Base-by-base conservation (phyloP, 2,113 vertebrate species). In the Perca fluviatilis region DNA sequence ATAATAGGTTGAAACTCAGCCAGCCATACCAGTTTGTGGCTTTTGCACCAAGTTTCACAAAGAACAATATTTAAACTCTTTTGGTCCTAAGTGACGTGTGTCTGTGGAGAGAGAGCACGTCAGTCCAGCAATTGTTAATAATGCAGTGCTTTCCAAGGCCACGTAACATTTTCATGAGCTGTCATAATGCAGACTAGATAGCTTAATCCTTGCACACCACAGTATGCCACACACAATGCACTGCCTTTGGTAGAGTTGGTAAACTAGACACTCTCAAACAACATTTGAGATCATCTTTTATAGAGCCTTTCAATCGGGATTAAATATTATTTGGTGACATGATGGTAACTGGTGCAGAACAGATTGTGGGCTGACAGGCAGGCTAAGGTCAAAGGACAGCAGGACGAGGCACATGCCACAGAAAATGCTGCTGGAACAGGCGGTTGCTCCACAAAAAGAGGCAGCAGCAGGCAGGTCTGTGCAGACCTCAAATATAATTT, bases 1-100 rank as follows among this genome's bases (percentile, higher is more conserved):
- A 85, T 63, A 70, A 75, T 30, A 50, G 86, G 79, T 86, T 88
- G 69, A 91, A 83, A 65, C 77, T 77, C 68, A 19, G 30, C 64
- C 46, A 74, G 49, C 36, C 47, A 50, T 49, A 69, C 33, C 50
- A 65, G 60, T 60, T 70, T 25, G 16, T 8, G 51, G 57, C 63
- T 68, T 57, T 25, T 50, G 23, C 65, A 9, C 25, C 27, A 27
- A 21, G 6, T 67, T 79, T 47, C 47, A 67, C 36, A 73, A 65
- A 74, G 10, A 84, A 77, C 10, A 78, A 61, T 47, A 60, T 61
- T 5, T 25, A 79, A 23, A 16, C 43, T 79, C 43, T 67, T 79
- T n/a, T 15, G 61, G 11, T n/a, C 18, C 33, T 56, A 30, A 16
- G 21, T 50, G 23, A 74, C 9, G 47, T 54, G 51, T 16, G 16